These are phyloP conservation scores for Poecilia picta DNA, from an alignment of 2,797 vertebrate genomes.

Conservation along the genomic window DNA sequence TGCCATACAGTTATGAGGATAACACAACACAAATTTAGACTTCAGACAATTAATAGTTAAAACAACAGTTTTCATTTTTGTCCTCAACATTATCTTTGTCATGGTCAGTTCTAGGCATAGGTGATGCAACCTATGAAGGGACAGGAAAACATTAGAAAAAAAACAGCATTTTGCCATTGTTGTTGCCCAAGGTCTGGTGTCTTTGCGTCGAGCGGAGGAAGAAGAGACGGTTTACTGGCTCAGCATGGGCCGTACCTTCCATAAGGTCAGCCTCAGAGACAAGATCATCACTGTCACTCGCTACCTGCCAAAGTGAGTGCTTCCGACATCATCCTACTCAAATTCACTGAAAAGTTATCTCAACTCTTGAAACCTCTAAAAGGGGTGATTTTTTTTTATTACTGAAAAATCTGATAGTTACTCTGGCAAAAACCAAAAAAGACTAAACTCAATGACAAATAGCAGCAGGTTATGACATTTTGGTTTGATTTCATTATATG, in stretches of 20 bases:
- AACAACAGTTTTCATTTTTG: background rate
- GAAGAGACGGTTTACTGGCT: slow-evolving; percentile 96
- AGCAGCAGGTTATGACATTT: background rate
- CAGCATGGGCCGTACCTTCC: slow-evolving; percentile 98
- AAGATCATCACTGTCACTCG: slow-evolving; percentile 98
- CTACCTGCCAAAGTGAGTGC: slow-evolving; percentile 95
- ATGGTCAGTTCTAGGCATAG: background rate
- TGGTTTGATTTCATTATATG: background rate
- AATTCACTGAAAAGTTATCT: background rate
- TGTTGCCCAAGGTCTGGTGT: slow-evolving; percentile 87
- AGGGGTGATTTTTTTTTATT: background rate
- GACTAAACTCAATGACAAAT: background rate
- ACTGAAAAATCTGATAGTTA: background rate
- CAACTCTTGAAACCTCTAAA: background rate
- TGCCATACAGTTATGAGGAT: background rate
- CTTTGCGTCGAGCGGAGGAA: slow-evolving; percentile 87
- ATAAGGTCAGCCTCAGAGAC: slow-evolving; percentile 96
- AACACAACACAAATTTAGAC: background rate
- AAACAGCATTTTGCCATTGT: background rate
- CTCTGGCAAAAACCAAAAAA: background rate
- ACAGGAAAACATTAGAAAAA: background rate
- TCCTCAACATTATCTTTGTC: background rate
- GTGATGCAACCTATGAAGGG: background rate
- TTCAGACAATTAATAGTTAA: background rate
- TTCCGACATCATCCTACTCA: background rate